Conservation (phyloP, 1,140 invertebrate species). For the Metopolophium dirhodum region DNA sequence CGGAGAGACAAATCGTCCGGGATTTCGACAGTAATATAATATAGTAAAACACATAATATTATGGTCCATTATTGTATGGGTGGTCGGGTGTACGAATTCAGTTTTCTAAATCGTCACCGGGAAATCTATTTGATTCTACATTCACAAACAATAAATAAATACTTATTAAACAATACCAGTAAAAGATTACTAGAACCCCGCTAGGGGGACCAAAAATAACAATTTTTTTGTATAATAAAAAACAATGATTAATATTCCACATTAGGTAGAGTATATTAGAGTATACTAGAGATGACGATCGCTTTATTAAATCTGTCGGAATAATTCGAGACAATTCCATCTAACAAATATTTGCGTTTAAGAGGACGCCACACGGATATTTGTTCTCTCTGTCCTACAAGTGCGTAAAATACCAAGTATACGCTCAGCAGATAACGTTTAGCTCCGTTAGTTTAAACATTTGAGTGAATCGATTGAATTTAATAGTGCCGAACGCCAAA, state of each 20-base stretch:
- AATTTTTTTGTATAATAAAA: neutral
- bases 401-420: too few relatives aligned
- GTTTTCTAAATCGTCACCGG: neutral
- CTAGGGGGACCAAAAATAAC: neutral
- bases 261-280: too few relatives aligned
- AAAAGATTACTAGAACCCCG: neutral
- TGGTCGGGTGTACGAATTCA: neutral
- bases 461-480: too few relatives aligned
- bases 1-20: neutral
- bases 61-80: neutral
- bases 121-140: neutral
- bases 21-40: slow-evolving; percentile 12
- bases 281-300: neutral
- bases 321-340: too few relatives aligned
- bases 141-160: neutral
- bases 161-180: neutral
- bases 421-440: too few relatives aligned
- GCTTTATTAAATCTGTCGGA: too few relatives aligned
- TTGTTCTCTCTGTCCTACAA: too few relatives aligned
- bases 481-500: too few relatives aligned
- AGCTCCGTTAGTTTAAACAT: too few relatives aligned
- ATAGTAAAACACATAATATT: neutral
- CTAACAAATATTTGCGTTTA: too few relatives aligned
- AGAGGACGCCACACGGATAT: too few relatives aligned
- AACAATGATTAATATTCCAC: neutral